A percentile compares a stretch with the other conserved stretches of the same genome.
These are phyloP conservation scores for Apodemia duryi DNA, from an alignment of 2,888 invertebrate species.

Conservation along the genomic window DNA sequence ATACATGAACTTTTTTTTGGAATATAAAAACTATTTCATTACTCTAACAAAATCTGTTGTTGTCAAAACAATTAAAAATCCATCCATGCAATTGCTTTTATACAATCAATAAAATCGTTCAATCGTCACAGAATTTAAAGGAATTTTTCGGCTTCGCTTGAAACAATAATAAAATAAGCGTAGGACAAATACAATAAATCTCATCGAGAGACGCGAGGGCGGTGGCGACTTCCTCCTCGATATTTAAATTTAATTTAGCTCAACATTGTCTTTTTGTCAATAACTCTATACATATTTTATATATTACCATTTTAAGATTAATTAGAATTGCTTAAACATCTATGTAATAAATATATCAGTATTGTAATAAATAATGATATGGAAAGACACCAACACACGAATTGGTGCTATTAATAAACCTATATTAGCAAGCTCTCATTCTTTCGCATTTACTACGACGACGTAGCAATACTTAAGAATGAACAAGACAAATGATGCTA, in stretches of 20 bases:
- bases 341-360: slow-evolving; percentile 1
- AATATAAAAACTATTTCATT: no score
- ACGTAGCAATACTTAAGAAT: no score
- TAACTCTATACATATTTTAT: slow-evolving; percentile 15
- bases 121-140: slow-evolving; percentile 7
- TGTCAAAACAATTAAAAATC: not conserved
- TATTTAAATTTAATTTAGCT: slow-evolving; percentile 78
- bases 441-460: no score
- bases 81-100: slow-evolving; percentile 20
- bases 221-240: slow-evolving; percentile 74
- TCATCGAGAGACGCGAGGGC: slow-evolving; percentile 66
- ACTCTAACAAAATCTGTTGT: no score
- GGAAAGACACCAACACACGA: not conserved
- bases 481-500: no score
- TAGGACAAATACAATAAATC: slow-evolving; percentile 80
- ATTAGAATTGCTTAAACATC: not conserved
- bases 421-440: no score
- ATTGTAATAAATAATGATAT: not conserved
- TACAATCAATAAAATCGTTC: slow-evolving; percentile 31
- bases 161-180: slow-evolving; percentile 77
- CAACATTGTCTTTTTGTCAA: slow-evolving; percentile 20
- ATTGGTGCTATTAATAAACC: no score
- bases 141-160: slow-evolving; percentile 40
- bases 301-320: not conserved
- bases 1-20: no score